A percentile compares a stretch with the other conserved stretches of the same genome.
These are phyloP conservation scores for Cantharis rufa DNA, from an alignment of 2,888 invertebrate species.

Conservation along the genomic window DNA sequence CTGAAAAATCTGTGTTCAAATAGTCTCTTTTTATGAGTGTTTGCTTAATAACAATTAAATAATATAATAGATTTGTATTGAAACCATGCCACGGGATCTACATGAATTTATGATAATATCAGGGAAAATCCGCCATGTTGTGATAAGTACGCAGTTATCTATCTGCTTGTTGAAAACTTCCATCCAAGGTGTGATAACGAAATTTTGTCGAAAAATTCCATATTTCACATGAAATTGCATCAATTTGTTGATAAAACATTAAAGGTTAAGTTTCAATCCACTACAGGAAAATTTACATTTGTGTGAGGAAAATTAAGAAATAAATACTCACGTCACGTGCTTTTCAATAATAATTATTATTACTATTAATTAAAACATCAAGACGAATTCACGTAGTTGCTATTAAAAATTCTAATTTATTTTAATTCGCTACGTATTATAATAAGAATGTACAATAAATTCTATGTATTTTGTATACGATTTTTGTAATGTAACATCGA, in stretches of 20 bases:
- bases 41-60: not conserved
- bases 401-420: not conserved
- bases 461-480: not conserved
- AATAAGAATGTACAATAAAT: too few species aligned
- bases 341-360: not conserved
- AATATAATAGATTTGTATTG: not conserved
- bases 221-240: not conserved
- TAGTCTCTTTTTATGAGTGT: not conserved
- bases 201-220: not conserved
- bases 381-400: not conserved
- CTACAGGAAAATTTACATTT: not conserved
- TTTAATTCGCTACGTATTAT: not conserved
- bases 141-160: not conserved
- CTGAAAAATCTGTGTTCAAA: not conserved
- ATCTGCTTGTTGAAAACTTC: not conserved
- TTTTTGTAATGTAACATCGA: not conserved
- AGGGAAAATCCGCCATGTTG: not conserved
- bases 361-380: not conserved
- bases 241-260: not conserved
- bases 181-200: not conserved
- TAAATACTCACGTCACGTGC: not conserved
- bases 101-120: not conserved
- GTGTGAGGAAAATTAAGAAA: not conserved
- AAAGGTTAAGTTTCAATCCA: not conserved
- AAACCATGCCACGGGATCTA: not conserved